Conservation (phyloP, 2,797 vertebrate species). For the Gobionotothen gibberifrons region DNA sequence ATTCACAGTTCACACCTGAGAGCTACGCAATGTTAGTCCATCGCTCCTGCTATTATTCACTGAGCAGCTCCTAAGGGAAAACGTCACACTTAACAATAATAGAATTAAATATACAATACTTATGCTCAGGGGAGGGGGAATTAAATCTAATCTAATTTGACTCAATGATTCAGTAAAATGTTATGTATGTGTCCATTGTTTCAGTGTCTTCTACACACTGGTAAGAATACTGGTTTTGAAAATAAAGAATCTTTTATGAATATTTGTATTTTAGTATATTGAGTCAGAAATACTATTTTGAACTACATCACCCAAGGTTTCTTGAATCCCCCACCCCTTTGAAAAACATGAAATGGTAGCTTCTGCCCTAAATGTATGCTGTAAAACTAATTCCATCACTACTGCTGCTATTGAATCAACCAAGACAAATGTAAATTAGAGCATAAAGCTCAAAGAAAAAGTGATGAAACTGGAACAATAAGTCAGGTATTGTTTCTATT, state of each 20-base stretch:
- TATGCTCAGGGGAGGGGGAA: not conserved
- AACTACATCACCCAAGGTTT: no score
- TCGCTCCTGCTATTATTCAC: constrained; percentile 19
- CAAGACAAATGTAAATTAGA: not conserved
- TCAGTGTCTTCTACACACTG: not conserved
- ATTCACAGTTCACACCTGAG: constrained; percentile 8
- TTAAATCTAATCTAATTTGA: not conserved
- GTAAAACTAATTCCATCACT: no score
- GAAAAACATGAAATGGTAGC: no score
- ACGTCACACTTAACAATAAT: constrained; percentile 9
- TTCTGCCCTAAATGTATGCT: not conserved
- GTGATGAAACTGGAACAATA: not conserved
- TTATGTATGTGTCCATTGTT: no score
- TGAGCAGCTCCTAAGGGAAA: constrained; percentile 24
- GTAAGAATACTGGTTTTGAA: not conserved
- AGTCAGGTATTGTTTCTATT: constrained; percentile 3
- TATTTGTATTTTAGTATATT: no score
- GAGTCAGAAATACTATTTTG: no score
- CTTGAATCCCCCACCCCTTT: not conserved
- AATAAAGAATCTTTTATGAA: not conserved
- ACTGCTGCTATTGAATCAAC: not conserved
- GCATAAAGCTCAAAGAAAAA: not conserved
- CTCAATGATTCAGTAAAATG: constrained; percentile 5
- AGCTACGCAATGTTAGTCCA: constrained; percentile 22
- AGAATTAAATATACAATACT: not conserved